phyloP scores from a whole-genome alignment of 2,797 vertebrate species.

The Rhynchonycteris naso region DNA sequence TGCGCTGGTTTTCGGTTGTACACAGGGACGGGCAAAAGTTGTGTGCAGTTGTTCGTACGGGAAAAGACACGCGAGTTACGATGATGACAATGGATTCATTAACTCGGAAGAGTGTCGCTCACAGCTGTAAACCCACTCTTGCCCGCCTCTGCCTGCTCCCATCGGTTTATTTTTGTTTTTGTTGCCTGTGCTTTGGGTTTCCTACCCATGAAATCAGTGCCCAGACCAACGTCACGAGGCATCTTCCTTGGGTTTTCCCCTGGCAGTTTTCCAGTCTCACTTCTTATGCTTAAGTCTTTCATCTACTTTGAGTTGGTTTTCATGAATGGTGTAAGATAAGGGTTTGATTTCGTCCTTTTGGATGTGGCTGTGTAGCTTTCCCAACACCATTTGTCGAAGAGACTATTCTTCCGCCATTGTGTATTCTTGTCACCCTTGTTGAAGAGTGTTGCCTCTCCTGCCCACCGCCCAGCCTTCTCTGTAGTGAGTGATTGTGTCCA shows the following conservation, averaged over 20 bases:
- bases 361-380: not conserved
- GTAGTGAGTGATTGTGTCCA: not conserved
- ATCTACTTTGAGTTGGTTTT: not conserved
- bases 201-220: not conserved
- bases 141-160: too few species aligned
- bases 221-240: not conserved
- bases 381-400: not conserved
- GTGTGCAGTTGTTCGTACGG: not conserved
- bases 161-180: not conserved
- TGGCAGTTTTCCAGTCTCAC: not conserved
- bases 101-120: not conserved
- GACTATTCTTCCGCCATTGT: too few species aligned
- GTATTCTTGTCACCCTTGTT: not conserved
- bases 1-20: not conserved
- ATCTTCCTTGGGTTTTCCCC: not conserved
- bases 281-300: not conserved
- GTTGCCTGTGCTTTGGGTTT: not conserved
- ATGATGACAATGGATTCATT: too few species aligned
- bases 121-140: not conserved
- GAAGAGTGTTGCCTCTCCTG: not conserved
- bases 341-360: not conserved
- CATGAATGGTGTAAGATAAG: not conserved
- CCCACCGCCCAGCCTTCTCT: not conserved
- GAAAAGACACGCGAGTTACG: too few species aligned
- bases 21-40: not conserved